Conservation (phyloP, 1,140 invertebrate species). For the Caenorhabditis tropicalis region DNA sequence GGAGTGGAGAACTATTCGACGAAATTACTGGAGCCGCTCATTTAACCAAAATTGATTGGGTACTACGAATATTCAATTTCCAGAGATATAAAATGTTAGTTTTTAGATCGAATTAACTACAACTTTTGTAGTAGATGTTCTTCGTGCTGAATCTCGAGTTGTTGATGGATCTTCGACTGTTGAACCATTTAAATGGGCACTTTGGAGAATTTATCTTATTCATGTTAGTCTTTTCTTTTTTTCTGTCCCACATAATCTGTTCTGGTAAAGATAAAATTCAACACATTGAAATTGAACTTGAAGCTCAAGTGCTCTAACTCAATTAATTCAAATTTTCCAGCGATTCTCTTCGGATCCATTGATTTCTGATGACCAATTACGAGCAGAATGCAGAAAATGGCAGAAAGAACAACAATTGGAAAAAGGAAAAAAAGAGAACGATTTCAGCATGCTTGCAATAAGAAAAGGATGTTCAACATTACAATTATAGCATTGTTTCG, state of each 20-base stretch:
- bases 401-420: not conserved
- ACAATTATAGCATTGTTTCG: not conserved
- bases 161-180: not conserved
- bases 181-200: slow-evolving; percentile 51
- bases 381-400: slow-evolving; percentile 14
- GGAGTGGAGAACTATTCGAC: not conserved
- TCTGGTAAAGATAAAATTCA: no score
- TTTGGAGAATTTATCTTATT: slow-evolving; percentile 45
- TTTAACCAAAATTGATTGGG: slow-evolving; percentile 27
- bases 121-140: slow-evolving; percentile 44
- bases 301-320: no score
- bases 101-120: not conserved
- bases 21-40: not conserved
- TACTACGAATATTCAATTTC: not conserved
- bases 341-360: slow-evolving; percentile 4
- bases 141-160: slow-evolving; percentile 37
- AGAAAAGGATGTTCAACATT: not conserved
- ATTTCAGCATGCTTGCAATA: not conserved
- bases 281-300: no score
- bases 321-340: not conserved
- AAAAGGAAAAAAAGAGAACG: not conserved
- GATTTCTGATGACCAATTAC: slow-evolving; percentile 6
- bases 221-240: not conserved
- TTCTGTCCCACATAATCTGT: not conserved
- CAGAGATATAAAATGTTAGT: not conserved